phyloP scores from a whole-genome alignment of 2,797 vertebrate genomes.

The Artibeus lituratus region DNA sequence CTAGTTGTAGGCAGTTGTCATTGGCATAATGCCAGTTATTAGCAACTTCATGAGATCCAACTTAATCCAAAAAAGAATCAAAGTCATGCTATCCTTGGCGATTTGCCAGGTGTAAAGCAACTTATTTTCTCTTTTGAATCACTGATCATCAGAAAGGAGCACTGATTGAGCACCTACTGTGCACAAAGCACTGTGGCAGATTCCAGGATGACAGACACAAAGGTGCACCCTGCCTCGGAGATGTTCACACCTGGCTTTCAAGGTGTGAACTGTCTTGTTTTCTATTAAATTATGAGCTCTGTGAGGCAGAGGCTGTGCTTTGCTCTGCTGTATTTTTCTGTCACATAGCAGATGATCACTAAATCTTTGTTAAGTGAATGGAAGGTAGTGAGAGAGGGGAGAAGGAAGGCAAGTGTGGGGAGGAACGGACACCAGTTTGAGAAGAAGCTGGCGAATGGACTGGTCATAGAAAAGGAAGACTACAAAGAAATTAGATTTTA shows the following conservation, averaged over 20 bases:
- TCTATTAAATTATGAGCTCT: neutral
- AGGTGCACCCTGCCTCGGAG: too few relatives aligned
- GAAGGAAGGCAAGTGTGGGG: neutral
- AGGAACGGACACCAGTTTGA: neutral
- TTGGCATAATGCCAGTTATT: neutral
- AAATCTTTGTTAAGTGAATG: neutral
- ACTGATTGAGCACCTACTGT: neutral
- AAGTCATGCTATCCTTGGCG: neutral
- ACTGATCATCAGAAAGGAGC: neutral
- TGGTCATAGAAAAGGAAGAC: neutral
- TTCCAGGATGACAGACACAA: neutral
- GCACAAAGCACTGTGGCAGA: neutral
- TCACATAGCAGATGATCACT: neutral
- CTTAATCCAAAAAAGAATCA: neutral
- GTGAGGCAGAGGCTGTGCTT: neutral
- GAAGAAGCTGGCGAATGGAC: neutral
- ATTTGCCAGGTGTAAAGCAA: neutral
- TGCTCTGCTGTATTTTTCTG: neutral
- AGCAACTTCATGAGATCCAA: neutral
- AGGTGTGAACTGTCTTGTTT: neutral
- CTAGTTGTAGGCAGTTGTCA: neutral
- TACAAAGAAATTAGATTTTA: neutral
- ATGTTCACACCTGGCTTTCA: neutral
- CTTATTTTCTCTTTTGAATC: conserved; percentile 29
- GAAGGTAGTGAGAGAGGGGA: neutral